Conservation (phyloP, 2,888 invertebrate species). For the Capitulum mitella region DNA sequence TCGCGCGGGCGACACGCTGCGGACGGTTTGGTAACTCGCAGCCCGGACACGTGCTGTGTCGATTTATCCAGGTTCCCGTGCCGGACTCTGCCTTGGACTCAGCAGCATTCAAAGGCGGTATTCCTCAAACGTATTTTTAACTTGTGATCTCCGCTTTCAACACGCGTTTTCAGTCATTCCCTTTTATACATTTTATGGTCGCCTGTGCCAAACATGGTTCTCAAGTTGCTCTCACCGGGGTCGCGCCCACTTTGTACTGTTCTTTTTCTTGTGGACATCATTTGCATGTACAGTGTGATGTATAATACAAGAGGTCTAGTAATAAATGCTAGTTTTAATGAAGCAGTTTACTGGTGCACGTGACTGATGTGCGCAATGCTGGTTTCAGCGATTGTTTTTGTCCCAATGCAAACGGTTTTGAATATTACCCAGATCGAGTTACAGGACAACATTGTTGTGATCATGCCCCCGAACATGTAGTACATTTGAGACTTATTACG, state of each 20-base stretch:
- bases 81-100: neutral
- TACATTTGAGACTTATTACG: too few species aligned
- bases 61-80: neutral
- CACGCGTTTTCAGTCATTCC: neutral
- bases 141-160: neutral
- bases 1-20: neutral
- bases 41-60: neutral
- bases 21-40: neutral
- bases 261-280: neutral
- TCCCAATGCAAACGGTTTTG: too few species aligned
- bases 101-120: neutral
- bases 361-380: too few species aligned
- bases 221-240: neutral
- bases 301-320: constrained; percentile 9
- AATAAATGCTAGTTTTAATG: neutral
- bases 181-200: neutral
- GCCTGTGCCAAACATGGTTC: neutral
- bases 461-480: too few species aligned
- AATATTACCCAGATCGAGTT: too few species aligned
- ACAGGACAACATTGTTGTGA: too few species aligned
- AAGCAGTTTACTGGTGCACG: too few species aligned
- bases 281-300: neutral
- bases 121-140: neutral
- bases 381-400: too few species aligned
- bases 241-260: neutral